These are phyloP conservation scores for Drosophila histrio DNA, from an alignment of 2,888 invertebrate species.

Conservation along the genomic window DNA sequence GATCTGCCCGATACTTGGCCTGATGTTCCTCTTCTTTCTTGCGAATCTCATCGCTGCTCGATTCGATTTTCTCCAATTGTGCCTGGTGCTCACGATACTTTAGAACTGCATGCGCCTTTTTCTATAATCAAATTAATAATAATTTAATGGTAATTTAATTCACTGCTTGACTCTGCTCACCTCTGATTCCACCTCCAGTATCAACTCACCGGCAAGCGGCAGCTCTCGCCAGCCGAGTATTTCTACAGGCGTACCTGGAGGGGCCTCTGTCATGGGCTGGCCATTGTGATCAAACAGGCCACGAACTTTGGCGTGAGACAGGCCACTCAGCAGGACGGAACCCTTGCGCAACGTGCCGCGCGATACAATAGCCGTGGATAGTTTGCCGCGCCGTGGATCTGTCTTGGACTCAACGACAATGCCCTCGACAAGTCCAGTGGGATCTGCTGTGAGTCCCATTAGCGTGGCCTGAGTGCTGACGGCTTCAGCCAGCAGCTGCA, in stretches of 20 bases:
- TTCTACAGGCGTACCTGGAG: conserved; percentile 91
- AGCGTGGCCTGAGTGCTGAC: conserved; percentile 93
- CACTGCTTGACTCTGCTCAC: conserved; percentile 80
- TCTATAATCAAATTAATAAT: conserved; percentile 84
- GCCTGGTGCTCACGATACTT: conserved; percentile 87
- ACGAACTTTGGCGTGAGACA: conserved; percentile 93
- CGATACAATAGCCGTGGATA: conserved; percentile 93
- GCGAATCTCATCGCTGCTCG: conserved; percentile 87
- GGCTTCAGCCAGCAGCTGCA: conserved; percentile 92
- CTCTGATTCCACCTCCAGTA: conserved; percentile 93
- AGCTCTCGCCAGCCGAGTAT: conserved; percentile 96
- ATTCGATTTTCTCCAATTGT: conserved; percentile 87
- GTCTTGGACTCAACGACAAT: conserved; percentile 94
- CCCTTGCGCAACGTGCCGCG: conserved; percentile 93
- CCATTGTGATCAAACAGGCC: conserved; percentile 92
- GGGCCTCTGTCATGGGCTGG: conserved; percentile 87
- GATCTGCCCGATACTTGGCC: conserved; percentile 87
- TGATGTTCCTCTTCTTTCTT: conserved; percentile 88
- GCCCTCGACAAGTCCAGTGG: conserved; percentile 93
- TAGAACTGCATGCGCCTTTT: conserved; percentile 88
- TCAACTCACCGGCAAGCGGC: conserved; percentile 94
- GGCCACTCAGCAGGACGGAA: conserved; percentile 91
- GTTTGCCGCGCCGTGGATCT: conserved; percentile 89
- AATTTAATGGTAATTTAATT: rapidly evolving
- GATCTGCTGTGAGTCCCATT: conserved; percentile 93